phyloP scores from a whole-genome alignment of 2,797 vertebrate species.

The Scyliorhinus canicula region DNA sequence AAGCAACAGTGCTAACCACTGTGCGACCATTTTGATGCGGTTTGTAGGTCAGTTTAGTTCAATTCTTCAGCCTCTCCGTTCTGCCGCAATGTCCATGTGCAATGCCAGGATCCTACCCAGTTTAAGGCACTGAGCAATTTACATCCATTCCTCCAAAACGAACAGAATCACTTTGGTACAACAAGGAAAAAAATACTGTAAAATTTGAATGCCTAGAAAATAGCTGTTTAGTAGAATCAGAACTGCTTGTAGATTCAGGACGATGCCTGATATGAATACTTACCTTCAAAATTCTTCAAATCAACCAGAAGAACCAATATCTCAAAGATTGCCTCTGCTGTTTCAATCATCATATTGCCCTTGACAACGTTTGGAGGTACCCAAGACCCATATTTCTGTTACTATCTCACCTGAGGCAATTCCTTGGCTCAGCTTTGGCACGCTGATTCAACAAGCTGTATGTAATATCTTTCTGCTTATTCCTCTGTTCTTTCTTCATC shows the following conservation, averaged over 20 bases:
- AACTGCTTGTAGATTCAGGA: neutral
- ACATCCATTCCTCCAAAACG: neutral
- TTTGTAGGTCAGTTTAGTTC: neutral
- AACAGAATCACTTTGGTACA: neutral
- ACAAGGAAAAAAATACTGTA: neutral
- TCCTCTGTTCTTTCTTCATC: neutral
- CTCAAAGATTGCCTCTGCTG: neutral
- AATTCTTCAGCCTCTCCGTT: neutral
- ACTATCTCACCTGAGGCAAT: neutral
- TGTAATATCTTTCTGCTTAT: neutral
- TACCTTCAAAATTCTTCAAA: neutral
- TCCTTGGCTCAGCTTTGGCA: neutral
- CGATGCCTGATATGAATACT: neutral
- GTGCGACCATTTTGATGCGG: no score
- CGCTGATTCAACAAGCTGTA: no score
- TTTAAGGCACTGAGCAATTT: neutral
- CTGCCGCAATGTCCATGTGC: neutral
- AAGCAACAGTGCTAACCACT: no score
- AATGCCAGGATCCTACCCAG: neutral
- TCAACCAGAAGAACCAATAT: neutral
- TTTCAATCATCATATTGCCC: neutral
- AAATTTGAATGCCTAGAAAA: neutral
- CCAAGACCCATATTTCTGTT: neutral
- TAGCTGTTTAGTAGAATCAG: neutral
- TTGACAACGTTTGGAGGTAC: neutral